phyloP scores from a whole-genome alignment of 2,797 vertebrate species.

The Megaceryle alcyon region DNA sequence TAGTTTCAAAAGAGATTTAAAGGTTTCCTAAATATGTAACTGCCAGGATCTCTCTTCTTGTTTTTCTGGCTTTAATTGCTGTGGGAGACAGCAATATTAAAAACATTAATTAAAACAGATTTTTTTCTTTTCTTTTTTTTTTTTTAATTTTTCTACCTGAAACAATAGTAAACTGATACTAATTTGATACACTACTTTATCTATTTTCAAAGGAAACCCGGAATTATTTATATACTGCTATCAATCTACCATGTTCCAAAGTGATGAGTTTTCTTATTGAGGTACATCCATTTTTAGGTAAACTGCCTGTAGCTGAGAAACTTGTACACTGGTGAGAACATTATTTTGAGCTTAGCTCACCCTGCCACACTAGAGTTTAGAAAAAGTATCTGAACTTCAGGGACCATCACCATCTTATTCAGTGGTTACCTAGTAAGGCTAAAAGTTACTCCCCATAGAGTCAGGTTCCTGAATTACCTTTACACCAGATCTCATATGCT shows the following conservation, averaged over 20 bases:
- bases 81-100: neutral
- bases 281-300: neutral
- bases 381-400: too few species aligned
- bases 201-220: neutral
- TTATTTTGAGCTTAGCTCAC: neutral
- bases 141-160: neutral
- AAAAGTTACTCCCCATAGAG: neutral
- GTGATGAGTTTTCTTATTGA: neutral
- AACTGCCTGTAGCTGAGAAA: neutral
- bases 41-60: neutral
- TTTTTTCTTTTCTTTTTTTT: neutral
- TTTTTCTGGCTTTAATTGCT: neutral
- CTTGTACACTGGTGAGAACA: neutral
- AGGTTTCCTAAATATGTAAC: neutral
- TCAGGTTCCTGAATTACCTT: neutral
- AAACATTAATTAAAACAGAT: neutral
- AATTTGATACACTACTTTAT: too few species aligned
- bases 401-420: neutral
- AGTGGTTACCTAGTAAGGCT: neutral
- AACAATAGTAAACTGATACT: neutral
- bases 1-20: neutral
- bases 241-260: neutral
- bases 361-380: neutral
- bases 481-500: rapidly evolving
- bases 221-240: neutral